These are phyloP conservation scores for Morinoia aosen DNA, from an alignment of 2,888 invertebrate genomes.

Conservation along the genomic window DNA sequence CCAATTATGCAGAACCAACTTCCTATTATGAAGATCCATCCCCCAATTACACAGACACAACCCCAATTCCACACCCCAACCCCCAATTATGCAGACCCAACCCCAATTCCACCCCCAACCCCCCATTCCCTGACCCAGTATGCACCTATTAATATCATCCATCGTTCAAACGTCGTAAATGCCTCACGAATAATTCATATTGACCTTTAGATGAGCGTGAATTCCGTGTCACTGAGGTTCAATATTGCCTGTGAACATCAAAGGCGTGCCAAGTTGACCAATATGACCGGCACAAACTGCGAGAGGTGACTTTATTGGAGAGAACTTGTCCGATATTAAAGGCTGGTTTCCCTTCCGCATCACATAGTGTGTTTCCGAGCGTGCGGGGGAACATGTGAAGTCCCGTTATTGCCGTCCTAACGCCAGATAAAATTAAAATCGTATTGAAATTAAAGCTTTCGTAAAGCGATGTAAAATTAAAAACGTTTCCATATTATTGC, in stretches of 20 bases:
- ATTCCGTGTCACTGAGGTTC: not conserved
- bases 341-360: not conserved
- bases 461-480: too few relatives aligned
- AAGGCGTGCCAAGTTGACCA: not conserved
- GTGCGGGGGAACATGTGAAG: not conserved
- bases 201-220: not conserved
- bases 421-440: too few relatives aligned
- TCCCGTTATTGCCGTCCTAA: too few relatives aligned
- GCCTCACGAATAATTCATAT: not conserved
- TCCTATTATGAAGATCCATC: too few relatives aligned
- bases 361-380: not conserved
- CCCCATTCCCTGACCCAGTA: too few relatives aligned
- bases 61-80: too few relatives aligned
- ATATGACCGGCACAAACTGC: not conserved
- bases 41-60: too few relatives aligned
- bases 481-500: too few relatives aligned
- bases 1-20: too few relatives aligned
- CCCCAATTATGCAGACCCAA: too few relatives aligned
- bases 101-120: too few relatives aligned
- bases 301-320: not conserved
- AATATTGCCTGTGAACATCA: slow-evolving; percentile 10
- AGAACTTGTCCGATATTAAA: not conserved
- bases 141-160: not conserved
- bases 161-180: not conserved
- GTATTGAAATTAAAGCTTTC: too few relatives aligned